These are phyloP conservation scores for Catamblyrhynchus diadema DNA, from an alignment of 2,797 vertebrate genomes.

Conservation along the genomic window DNA sequence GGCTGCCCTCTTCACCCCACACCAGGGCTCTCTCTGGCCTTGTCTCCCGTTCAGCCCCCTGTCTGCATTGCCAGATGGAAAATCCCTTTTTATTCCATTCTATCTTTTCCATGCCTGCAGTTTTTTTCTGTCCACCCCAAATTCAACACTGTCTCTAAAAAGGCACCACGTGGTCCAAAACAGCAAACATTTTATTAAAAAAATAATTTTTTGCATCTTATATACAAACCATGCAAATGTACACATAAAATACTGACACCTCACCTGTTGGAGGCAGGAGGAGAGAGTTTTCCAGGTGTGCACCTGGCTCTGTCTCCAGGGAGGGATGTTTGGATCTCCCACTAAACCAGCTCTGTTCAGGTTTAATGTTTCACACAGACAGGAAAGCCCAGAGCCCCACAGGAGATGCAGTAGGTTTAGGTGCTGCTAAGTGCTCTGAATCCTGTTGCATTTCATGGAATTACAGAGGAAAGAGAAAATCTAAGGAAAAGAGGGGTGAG, in stretches of 20 bases:
- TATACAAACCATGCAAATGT: background rate
- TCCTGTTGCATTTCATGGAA: background rate
- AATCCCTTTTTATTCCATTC: background rate
- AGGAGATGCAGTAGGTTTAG: background rate
- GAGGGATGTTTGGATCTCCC: background rate
- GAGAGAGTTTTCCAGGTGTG: background rate
- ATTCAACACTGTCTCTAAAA: background rate
- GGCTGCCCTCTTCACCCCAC: rapidly evolving
- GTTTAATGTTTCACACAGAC: background rate
- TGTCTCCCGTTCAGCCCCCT: background rate
- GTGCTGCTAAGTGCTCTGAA: background rate
- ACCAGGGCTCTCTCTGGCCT: too few relatives aligned
- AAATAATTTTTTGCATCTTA: slow-evolving; percentile 71
- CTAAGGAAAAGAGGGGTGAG: background rate
- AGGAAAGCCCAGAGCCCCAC: background rate
- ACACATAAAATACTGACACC: slow-evolving; percentile 16
- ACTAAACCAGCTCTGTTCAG: background rate
- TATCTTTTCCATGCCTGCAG: background rate
- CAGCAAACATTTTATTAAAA: slow-evolving; percentile 66
- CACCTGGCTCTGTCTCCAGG: background rate
- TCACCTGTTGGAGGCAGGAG: background rate
- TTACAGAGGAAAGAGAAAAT: background rate
- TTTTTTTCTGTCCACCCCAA: background rate
- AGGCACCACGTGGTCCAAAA: background rate
- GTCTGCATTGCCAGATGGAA: background rate